Base-by-base conservation (phyloP, 2,888 invertebrate species). In the Hydriomena furcata region DNA sequence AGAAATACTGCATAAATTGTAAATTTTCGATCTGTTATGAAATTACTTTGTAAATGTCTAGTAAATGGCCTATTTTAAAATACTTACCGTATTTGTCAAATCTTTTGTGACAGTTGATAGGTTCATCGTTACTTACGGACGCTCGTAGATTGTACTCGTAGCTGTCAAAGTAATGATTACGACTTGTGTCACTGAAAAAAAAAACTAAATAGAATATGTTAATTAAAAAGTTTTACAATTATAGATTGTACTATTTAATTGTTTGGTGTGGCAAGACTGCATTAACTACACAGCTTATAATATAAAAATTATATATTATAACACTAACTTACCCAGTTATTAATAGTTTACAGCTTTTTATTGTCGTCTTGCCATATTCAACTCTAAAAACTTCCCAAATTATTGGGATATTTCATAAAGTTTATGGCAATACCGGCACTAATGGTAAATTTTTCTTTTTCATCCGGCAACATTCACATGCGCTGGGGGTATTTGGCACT, bases 401-500 rank as follows among this genome's bases (percentile, higher is more conserved):
- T 12, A 12, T 20, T 20, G 43, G 52, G 34, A 47, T 20, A 47
- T 35, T 43, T 52, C 27, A 37, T 34, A 21, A 11, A 17, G 30
- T 8, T 5, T 7, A 31, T 52, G 43, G 52, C 43, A 43, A 76
- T 72, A 72, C 63, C 54, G 56, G 71, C 70, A 79, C 81, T 89
- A 85, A 89, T 83, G 71, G 73, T 79, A 70, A 67, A 76, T 78
- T 84, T 84, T 86, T 81, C 83, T 72, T 81, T 87, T 87, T 66
- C 85, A 87, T 88, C 82, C 82, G 74, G 75, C 89, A 82, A 88
- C 89, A 87, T 78, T 87, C 83, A 85, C 55, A 73, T 75, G 73
- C 79, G 84, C 82, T 84, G 86, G 88, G 90, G 87, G 79, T 85
- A 84, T 82, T 38, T 84, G 84, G 84, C 87, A 85, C 88, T 84